Evolutionary conservation across 2,113 vertebrate genomes (phyloP), one percentile per base, ranked within the genome.

Genomic region (Blennius ocellaris): DNA sequence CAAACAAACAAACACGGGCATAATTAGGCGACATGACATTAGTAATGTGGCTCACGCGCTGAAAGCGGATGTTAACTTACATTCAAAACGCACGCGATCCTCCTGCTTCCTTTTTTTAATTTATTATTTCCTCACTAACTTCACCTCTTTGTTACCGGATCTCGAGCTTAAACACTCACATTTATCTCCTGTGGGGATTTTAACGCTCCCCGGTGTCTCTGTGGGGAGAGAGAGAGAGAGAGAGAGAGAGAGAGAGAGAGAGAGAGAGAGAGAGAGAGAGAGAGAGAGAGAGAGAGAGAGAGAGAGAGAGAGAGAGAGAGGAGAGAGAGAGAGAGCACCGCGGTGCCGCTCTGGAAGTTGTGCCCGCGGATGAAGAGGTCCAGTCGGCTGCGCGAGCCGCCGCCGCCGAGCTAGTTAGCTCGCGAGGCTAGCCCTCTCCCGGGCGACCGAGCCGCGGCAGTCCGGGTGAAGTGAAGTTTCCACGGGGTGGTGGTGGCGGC

Each of bases 1-100:
- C 7, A 10, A 43, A 74, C 11, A 83, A 63, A 78, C 38, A 43
- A 73, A 66, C 78, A 0, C 78, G 67, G 67, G 78, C 66, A 63
- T 15, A 53, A 57, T 47, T 6, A 12, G 53, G 14, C 41, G 53
- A 9, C 56, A 54, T 64, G 67, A 45, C 70, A 75, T 48, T 30
- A 57, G 43, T 36, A 59, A 6, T 1, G 39, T 17, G 3, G 21
- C 55, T 47, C 38, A 10, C 30, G 17, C 60, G 39, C 39, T 11
- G 14, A 71, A 81, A 75, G 81, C 83, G 86, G 86, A 84, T 86
- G 83, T 87, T 66, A 73, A 87, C 52, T 78, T 56, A 40, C 17
- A 48, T 30, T 30, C 21, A 30, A 30, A 30, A 30, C 21, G 43
- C 43, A 44, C 9, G 43, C 43, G 6, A 11, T 44, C 8, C 40